Evolutionary conservation across 2,113 vertebrate genomes (phyloP).

Genomic region (Todiramphus saurophagus): DNA sequence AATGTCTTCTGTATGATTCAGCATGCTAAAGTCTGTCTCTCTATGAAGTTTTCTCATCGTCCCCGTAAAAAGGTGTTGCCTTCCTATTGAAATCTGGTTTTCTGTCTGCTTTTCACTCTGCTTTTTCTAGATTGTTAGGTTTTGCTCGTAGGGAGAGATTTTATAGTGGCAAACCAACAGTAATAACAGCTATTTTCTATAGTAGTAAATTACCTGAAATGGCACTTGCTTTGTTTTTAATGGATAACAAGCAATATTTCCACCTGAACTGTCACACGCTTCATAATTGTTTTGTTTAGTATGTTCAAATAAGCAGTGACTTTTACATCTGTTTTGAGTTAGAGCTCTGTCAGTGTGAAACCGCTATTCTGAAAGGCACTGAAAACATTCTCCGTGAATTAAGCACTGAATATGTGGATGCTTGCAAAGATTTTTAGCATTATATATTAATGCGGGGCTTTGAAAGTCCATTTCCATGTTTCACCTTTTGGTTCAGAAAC

Average conservation of each 20-base stretch:
- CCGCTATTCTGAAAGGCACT: not conserved
- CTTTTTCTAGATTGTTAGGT: not conserved
- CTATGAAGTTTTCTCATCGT: not conserved
- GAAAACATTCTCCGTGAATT: not conserved
- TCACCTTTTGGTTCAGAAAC: not conserved
- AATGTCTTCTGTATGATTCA: not conserved
- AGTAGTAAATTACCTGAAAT: not conserved
- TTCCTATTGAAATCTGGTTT: not conserved
- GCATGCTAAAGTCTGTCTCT: not conserved
- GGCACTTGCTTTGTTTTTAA: not conserved
- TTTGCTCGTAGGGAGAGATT: not conserved
- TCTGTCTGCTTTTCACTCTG: not conserved
- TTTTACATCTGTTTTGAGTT: not conserved
- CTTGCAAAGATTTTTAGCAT: conserved; percentile 14
- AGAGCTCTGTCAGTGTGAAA: not conserved
- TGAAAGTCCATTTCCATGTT: not conserved
- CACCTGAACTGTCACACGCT: not conserved
- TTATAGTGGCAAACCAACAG: not conserved
- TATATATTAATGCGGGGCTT: not conserved
- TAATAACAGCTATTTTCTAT: not conserved
- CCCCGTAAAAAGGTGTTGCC: not conserved
- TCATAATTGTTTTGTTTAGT: not conserved
- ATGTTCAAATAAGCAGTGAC: not conserved
- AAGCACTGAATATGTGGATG: not conserved
- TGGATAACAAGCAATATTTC: not conserved